Evolutionary conservation across 2,113 vertebrate genomes (phyloP), one percentile per base, ranked within the genome.

Genomic region (Onychorhynchus coronatus): DNA sequence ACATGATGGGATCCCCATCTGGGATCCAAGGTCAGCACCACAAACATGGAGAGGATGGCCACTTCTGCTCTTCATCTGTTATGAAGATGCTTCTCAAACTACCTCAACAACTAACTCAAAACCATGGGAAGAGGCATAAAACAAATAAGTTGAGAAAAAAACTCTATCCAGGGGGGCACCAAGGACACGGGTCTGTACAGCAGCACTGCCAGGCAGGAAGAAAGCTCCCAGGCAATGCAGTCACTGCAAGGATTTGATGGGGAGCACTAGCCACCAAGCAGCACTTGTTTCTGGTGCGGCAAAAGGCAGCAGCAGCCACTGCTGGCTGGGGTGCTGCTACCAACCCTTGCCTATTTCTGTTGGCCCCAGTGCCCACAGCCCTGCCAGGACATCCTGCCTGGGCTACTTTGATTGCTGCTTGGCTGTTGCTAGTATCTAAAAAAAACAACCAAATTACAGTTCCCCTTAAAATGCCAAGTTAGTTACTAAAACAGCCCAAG

Each of bases 381-480:
- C 59, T 77, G 55, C 65, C 6, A 5, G 49, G 65, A 89, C 65
- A 53, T 73, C 80, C 83, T 83, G 63, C 85, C 67, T 77, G 63
- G 30, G 65, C 78, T 59, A 65, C 82, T 96, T 63, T 94, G 82
- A 92, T 79, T 88, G 56, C 56, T 1, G 2, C 62, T 81, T 90
- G 90, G 75, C 89, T 91, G 66, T 42, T 66, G 47, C 47, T 23
- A 21, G 53, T 33, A 49, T 66, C 91, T 80, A 92, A 87, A 92
- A 97, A 95, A 94, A 88, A 2, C 68, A 74, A 12, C 35, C 62
- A 96, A 97, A 97, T 89, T 87, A 91, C 80, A 94, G 80, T 39
- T 95, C 37, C 44, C 44, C 73, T 76, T 94, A 96, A 95, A 97
- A 89, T 61, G 70, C 44, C 56, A 85, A 79, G 25, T 20, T 55